Conservation (phyloP, 53 echinoderm and acorn worm species). For the Zoroaster sp. region DNA sequence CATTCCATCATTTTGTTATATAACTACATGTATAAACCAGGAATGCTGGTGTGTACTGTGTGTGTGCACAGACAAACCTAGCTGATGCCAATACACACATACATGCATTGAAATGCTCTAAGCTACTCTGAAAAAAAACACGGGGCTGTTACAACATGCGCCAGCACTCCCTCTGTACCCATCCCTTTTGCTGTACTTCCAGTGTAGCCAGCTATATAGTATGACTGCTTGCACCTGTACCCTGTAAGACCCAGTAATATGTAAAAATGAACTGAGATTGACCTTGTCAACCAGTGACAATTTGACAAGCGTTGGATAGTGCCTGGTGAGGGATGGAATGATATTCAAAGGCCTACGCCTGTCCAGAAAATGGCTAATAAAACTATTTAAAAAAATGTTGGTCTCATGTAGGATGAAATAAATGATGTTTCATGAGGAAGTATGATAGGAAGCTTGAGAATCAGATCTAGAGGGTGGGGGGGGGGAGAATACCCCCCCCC, state of each 20-base stretch:
- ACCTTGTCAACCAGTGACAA: not conserved
- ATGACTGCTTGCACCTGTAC: not conserved
- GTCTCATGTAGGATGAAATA: not conserved
- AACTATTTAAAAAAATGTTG: not conserved
- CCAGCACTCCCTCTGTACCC: not conserved
- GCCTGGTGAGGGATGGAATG: not conserved
- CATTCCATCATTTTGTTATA: not conserved
- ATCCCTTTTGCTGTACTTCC: not conserved
- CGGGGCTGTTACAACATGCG: not conserved
- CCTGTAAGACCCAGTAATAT: not conserved
- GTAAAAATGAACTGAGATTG: not conserved
- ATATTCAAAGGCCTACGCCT: not conserved
- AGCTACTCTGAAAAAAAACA: not conserved
- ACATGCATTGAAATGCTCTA: not conserved
- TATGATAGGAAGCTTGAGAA: no score
- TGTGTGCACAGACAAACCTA: not conserved
- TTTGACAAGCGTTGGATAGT: not conserved
- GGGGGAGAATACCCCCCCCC: no score
- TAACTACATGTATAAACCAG: not conserved
- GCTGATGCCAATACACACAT: not conserved
- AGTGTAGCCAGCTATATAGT: no score
- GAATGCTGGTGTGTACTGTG: constrained; percentile 16
- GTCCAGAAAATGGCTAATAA: no score
- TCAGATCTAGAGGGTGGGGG: not conserved
- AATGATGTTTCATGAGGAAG: not conserved